Base-by-base conservation (phyloP, 1,140 invertebrate genomes). In the Condylostylus longicornis region DNA sequence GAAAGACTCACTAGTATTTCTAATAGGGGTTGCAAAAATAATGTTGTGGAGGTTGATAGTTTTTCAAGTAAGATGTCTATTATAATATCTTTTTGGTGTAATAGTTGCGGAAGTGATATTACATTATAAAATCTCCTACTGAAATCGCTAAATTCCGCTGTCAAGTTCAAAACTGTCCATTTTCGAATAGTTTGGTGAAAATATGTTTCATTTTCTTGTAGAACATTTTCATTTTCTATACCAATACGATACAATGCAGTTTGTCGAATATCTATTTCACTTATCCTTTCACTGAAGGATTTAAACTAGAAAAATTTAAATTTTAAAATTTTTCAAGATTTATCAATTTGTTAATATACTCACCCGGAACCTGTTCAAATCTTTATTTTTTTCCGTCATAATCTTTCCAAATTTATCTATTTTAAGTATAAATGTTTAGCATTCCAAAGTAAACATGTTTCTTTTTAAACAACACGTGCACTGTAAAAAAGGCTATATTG, bases 1-100 rank as follows among this genome's bases (percentile, higher is more conserved):
- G 83, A 82, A 27, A 89, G 53, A 22, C 87, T 82, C 21, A 88
- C 79, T 5, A 86, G 60, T 39, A 93, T 85, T 77, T 90, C 85
- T 33, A 94, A 63, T 32, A 87, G 61, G 12, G 84, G 75, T 50
- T 90, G 79, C 8, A 85, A 53, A 43, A 73, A 82, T 30, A 86
- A 54, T 21, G 68, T 66, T 49, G 86, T 74, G 43, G 71, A 72
- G 18, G 73, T 64, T 42, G 71, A 64, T 28, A 91, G 59, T 64
- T 81, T 76, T 51, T 77, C 77, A 18, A 81, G 59, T 3, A 93
- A 54, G 14, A 71, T 61, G 20, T 75, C 65, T 14, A 88, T 60
- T 13, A 91, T 72, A 53, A 74, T 65, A 42, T 88, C 72, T 58
- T 88, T 84, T 42, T 77, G 69, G 43, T 81, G 70, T 31, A 91